Percentiles rank a stretch among this genome's conserved stretches.
These are phyloP conservation scores for Empidonax alnorum DNA, from an alignment of 2,113 vertebrate species.

Conservation along the genomic window DNA sequence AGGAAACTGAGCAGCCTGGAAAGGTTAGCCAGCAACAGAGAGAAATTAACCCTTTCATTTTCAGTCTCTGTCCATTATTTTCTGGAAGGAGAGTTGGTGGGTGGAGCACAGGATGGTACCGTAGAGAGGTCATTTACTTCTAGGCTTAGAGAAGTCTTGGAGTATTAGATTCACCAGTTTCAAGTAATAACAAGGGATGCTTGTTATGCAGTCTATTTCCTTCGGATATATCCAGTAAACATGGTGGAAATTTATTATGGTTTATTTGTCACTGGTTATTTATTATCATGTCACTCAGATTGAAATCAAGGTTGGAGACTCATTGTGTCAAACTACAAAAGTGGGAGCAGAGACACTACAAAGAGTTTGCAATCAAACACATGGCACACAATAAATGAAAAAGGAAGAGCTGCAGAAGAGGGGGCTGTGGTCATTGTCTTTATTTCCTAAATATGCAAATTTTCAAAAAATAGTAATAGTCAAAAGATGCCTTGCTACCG, in stretches of 20 bases:
- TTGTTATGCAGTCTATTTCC: neutral
- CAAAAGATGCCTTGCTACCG: neutral
- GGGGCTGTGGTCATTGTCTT: neutral
- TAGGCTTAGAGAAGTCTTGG: neutral
- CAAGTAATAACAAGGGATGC: neutral
- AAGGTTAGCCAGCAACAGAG: slow-evolving; percentile 31
- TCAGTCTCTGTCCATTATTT: neutral
- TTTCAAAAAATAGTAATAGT: neutral
- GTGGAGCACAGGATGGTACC: neutral
- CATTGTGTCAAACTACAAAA: neutral
- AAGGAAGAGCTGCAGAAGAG: neutral
- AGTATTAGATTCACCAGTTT: neutral
- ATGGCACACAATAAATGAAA: neutral
- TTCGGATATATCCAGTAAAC: neutral
- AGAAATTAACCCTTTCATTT: slow-evolving; percentile 66
- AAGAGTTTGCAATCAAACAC: neutral
- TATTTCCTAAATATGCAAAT: neutral
- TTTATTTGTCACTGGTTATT: neutral
- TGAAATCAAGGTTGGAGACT: neutral
- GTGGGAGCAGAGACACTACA: neutral
- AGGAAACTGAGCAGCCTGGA: slow-evolving; percentile 56
- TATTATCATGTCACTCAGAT: neutral
- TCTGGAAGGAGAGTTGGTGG: neutral
- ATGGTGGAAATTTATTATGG: neutral
- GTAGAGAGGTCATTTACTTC: neutral